Evolutionary conservation across 2,113 vertebrate species (phyloP), one percentile per base, ranked within the genome.

Genomic region (Gallinago paraguaiae): DNA sequence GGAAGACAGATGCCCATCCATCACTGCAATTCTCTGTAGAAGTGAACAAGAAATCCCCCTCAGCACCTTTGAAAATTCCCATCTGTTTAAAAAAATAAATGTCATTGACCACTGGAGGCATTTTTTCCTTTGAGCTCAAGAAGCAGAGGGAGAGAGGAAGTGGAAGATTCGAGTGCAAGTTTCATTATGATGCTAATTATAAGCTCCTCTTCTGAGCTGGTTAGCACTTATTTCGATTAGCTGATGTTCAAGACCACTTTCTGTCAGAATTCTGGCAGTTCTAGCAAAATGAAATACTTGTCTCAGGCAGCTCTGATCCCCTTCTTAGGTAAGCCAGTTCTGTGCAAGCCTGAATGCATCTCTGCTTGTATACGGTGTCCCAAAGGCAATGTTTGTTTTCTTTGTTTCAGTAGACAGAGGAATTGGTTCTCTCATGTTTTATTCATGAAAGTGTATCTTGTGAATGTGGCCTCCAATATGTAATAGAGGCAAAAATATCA

Each of bases 401-500:
- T 69, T 95, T 95, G 56, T 95, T 94, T 81, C 86, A 79, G 17
- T 6, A 92, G 95, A 69, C 88, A 91, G 79, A 96, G 92, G 80
- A 96, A 86, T 82, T 92, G 75, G 48, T 33, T 91, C 60, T 72
- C 64, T 80, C 46, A 98, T 98, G 78, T 96, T 97, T 98, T 97
- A 97, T 97, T 98, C 97, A 97, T 94, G 93, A 65, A 6, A 54
- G 82, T 23, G 28, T 84, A 96, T 83, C 95, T 92, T 85, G 75
- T 91, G 86, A 92, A 41, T 78, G 88, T 74, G 87, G 93, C 79
- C 91, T 92, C 79, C 88, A 76, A 72, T 88, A 84, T 20, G 88
- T 76, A 64, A 86, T 37, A 86, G 89, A 96, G 86, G 95, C 90
- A 86, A 69, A 97, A 96, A 91, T 90, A 94, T 87, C 56, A 3